Evolutionary conservation across 2,888 invertebrate genomes (phyloP).

Genomic region (Drosophila fungiperda): DNA sequence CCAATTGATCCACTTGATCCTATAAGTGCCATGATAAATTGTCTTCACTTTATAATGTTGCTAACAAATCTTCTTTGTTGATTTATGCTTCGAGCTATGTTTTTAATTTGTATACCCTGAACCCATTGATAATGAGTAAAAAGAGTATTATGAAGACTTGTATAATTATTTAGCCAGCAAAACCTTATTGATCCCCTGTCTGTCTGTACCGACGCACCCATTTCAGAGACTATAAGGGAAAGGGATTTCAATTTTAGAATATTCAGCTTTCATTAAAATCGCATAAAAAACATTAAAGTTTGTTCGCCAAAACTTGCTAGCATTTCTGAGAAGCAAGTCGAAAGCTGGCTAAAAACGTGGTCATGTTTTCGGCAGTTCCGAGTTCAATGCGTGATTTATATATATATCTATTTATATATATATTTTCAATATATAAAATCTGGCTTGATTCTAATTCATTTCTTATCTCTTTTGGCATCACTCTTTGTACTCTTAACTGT

Average conservation of each 20-base stretch:
- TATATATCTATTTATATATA: background rate
- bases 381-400: background rate
- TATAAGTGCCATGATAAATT: constrained; percentile 5
- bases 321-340: background rate
- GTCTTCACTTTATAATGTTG: background rate
- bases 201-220: background rate
- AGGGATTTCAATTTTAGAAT: background rate
- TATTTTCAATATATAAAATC: background rate
- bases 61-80: background rate
- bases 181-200: background rate
- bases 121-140: background rate
- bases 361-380: background rate
- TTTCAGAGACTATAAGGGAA: background rate
- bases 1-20: constrained; percentile 5
- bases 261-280: background rate
- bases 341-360: background rate
- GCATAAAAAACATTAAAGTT: background rate
- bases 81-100: background rate
- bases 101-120: background rate
- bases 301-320: background rate
- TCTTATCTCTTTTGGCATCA: constrained; percentile 3
- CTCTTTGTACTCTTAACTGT: constrained; percentile 14
- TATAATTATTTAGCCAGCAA: background rate
- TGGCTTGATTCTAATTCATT: background rate
- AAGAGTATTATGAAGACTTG: background rate